phyloP scores from a whole-genome alignment of 2,113 vertebrate species.

The Melanerpes aurifrons region DNA sequence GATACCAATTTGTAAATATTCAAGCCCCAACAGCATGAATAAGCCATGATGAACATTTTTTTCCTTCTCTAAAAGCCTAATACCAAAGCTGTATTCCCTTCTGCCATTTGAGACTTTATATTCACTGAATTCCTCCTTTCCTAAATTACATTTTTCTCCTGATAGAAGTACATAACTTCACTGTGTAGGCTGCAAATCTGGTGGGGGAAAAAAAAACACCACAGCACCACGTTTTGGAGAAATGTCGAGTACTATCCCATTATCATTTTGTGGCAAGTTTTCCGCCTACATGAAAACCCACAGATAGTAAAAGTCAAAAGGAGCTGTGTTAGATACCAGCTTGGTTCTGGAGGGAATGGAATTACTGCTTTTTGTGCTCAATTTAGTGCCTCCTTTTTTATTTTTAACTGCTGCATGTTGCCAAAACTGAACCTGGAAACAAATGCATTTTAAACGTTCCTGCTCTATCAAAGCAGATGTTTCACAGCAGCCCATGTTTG shows the following conservation, averaged over 20 bases:
- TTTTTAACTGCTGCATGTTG: conserved; percentile 30
- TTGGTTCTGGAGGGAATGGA: conserved; percentile 50
- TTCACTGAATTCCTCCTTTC: conserved; percentile 51
- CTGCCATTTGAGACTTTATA: conserved; percentile 26
- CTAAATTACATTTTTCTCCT: conserved; percentile 63
- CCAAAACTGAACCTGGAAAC: conserved; percentile 26
- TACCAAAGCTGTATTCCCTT: not conserved
- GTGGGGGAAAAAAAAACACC: not conserved
- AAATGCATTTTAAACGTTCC: not conserved
- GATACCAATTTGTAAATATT: conserved; percentile 12
- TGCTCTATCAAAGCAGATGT: not conserved
- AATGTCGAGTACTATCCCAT: conserved; percentile 71
- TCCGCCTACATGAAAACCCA: conserved; percentile 72
- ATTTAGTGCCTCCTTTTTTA: conserved; percentile 24
- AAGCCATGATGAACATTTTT: not conserved
- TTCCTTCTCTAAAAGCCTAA: not conserved
- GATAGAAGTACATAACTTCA: conserved; percentile 62
- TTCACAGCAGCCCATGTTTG: conserved; percentile 11
- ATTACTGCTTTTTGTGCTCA: conserved; percentile 51
- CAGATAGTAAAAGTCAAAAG: conserved; percentile 68
- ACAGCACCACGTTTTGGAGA: conserved; percentile 44
- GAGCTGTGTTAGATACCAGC: conserved; percentile 49
- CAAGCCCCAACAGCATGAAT: not conserved
- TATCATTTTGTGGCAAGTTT: conserved; percentile 70
- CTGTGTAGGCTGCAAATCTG: conserved; percentile 71